These are phyloP conservation scores for Sinocyclocheilus grahami DNA, from an alignment of 2,113 vertebrate genomes.

Conservation along the genomic window DNA sequence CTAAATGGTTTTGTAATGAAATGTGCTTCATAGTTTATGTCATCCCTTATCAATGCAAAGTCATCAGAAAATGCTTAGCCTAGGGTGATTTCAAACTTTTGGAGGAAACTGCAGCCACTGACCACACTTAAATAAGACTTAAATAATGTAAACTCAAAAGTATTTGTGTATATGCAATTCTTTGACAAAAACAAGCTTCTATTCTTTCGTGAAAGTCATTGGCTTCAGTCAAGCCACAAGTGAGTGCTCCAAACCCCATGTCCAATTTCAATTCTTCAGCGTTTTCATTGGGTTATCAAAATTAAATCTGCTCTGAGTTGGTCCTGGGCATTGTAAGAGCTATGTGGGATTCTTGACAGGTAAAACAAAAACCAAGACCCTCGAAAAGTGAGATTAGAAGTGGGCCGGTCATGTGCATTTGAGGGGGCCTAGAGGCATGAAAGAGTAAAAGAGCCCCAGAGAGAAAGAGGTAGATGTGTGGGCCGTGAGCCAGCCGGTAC, in stretches of 20 bases:
- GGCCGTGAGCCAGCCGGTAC: conserved; percentile 18
- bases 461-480: conserved; percentile 2
- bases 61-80: neutral
- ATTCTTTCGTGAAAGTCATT: conserved; percentile 27
- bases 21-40: neutral
- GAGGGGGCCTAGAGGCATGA: neutral
- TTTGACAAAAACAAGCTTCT: neutral
- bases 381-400: conserved; percentile 76
- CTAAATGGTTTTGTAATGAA: neutral
- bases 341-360: conserved; percentile 75
- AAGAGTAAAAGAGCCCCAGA: conserved; percentile 10
- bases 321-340: conserved; percentile 68
- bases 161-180: neutral
- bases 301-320: conserved; percentile 77
- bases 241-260: conserved; percentile 69
- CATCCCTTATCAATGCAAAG: neutral
- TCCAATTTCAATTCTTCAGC: conserved; percentile 75
- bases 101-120: neutral
- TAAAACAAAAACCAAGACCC: conserved; percentile 75
- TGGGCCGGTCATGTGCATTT: conserved; percentile 74
- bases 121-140: neutral
- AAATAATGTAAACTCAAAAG: conserved; percentile 1
- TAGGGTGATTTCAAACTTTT: neutral
- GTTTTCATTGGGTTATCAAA: conserved; percentile 72
- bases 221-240: conserved; percentile 62